Evolutionary conservation across 2,113 vertebrate genomes (phyloP), one percentile per base, ranked within the genome.

Genomic region (Hucho hucho): DNA sequence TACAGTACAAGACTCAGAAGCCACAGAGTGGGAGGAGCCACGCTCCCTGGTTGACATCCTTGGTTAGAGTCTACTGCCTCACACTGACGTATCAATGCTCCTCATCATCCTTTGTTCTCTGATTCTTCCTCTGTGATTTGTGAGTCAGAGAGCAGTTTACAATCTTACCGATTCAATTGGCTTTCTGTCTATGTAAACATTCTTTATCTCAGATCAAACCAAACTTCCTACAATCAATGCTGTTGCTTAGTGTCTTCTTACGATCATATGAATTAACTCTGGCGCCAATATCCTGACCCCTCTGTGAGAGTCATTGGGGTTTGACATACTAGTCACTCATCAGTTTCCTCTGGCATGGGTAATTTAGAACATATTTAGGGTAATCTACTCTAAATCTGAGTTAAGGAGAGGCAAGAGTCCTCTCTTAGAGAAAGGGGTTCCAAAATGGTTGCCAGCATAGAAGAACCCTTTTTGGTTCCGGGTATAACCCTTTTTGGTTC

Each of bases 1-100:
- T 11, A 11, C 9, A n/a, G 77, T 72, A 77, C 37, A 43, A 9
- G 37, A 43, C 37, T 43, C 80, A 64, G 25, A 80, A 79, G 72
- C 70, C 76, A 65, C 29, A 78, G 75, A 71, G 76, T 84, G 81
- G 91, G 90, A 79, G 86, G 89, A 92, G 87, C 72, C 85, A 61
- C 37, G 49, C 79, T 79, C 84, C 78, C 61, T 75, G 58, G 58
- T 81, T 92, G 92, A 85, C 92, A 92, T 74, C 80, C 80, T 78
- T 66, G 69, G 79, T 92, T 92, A 89, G 72, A 79, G 75, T 89
- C 37, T 12, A 43, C 37, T 43, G 37, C 37, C 46, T 68, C 67
- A 71, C 84, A 67, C 76, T 84, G 74, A 78, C 43, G 46, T 82
- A 75, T 85, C 83, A 73, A 26, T 74, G 71, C 61, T 71, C 68